These are phyloP conservation scores for Leucozona laternaria DNA, from an alignment of 2,888 invertebrate genomes.

Conservation along the genomic window DNA sequence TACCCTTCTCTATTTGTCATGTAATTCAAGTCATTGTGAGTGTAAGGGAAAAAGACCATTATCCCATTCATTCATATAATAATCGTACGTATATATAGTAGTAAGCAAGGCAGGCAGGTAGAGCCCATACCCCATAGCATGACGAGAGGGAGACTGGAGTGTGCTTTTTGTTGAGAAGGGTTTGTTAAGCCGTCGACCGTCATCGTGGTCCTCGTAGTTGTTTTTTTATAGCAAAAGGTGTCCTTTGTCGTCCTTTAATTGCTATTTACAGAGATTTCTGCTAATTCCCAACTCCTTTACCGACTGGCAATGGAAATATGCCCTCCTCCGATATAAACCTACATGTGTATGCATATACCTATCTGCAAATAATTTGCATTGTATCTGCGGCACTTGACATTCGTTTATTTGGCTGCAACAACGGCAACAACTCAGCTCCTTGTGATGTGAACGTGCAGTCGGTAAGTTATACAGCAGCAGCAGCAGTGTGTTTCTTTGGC, in stretches of 20 bases:
- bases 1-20: slow-evolving; percentile 65
- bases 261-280: slow-evolving; percentile 72
- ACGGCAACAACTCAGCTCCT: slow-evolving; percentile 22
- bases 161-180: slow-evolving; percentile 19
- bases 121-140: neutral
- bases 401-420: slow-evolving; percentile 66
- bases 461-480: too few relatives aligned
- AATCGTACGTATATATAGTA: slow-evolving; percentile 22
- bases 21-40: slow-evolving; percentile 63
- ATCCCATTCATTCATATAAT: slow-evolving; percentile 72
- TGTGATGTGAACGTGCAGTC: neutral
- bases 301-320: slow-evolving; percentile 40
- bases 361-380: slow-evolving; percentile 69
- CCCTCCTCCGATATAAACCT: too few relatives aligned
- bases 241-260: slow-evolving; percentile 75
- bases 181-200: slow-evolving; percentile 17
- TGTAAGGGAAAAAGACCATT: slow-evolving; percentile 64
- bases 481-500: slow-evolving; percentile 14
- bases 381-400: slow-evolving; percentile 74
- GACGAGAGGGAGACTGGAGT: slow-evolving; percentile 26
- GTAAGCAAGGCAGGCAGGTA: too few relatives aligned
- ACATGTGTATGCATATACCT: neutral
- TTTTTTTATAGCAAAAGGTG: slow-evolving; percentile 59
- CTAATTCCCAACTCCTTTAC: slow-evolving; percentile 30
- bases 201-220: slow-evolving; percentile 20